Evolutionary conservation across 2,888 invertebrate genomes (phyloP).

Genomic region (Diarsia brunnea): DNA sequence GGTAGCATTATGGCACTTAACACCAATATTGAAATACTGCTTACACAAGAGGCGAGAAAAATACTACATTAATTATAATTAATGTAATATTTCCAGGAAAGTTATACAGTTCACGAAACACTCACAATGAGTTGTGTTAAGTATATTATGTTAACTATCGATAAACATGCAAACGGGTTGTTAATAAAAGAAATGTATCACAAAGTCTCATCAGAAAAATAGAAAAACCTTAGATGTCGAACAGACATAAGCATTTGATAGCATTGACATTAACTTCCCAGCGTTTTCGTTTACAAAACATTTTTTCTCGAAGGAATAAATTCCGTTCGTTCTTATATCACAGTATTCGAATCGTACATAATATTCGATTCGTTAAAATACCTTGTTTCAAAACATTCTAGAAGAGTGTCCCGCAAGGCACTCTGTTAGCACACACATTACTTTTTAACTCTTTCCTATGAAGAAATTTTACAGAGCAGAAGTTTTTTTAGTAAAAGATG

Average conservation of each 20-base stretch:
- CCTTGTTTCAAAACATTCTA: conserved; percentile 68
- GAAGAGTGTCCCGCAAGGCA: conserved; percentile 82
- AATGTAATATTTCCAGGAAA: conserved; percentile 2
- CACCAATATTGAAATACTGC: conserved; percentile 23
- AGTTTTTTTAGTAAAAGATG: conserved; percentile 40
- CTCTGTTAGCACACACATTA: conserved; percentile 79
- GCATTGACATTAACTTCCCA: conserved; percentile 68
- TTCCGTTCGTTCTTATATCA: conserved; percentile 80
- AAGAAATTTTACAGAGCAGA: conserved; percentile 55
- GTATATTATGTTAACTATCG: conserved; percentile 38
- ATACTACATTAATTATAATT: conserved; percentile 36
- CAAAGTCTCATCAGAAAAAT: conserved; percentile 76
- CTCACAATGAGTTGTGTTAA: conserved; percentile 34
- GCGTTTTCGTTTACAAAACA: conserved; percentile 71
- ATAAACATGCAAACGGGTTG: conserved; percentile 60
- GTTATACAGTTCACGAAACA: conserved; percentile 46
- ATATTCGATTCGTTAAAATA: conserved; percentile 68
- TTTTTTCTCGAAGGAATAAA: conserved; percentile 67
- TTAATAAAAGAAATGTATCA: conserved; percentile 82
- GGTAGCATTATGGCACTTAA: conserved; percentile 51
- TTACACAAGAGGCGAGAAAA: conserved; percentile 39
- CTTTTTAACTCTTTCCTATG: conserved; percentile 59
- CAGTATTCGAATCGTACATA: conserved; percentile 78
- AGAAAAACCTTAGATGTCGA: conserved; percentile 70
- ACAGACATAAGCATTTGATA: conserved; percentile 79